Base-by-base conservation (phyloP, 2,888 invertebrate species). In the Sturmia bella region DNA sequence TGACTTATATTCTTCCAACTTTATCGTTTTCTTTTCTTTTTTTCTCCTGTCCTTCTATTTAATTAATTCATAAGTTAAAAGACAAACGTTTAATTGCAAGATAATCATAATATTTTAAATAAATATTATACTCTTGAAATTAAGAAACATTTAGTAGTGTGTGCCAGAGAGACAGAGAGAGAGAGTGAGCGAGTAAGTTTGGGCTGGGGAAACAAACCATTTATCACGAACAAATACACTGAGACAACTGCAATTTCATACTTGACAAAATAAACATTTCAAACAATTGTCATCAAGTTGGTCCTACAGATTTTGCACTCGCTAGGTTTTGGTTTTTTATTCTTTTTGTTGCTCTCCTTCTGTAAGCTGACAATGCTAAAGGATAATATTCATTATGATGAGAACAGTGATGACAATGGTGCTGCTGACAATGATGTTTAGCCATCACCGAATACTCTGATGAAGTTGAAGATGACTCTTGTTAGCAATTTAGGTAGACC, bases 41-140 rank as follows among this genome's bases (percentile, higher is more conserved):
- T 66, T 21, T 37, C 9, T 19, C 41, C 27, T 32, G 37, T 66
- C 41, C 9, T 11, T 7, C 45, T 66, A 54, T 56, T 56, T 68
- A 76, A 76, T 82, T 32, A 74, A 74, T 82, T 78, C 78, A 74
- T 78, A 78, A 82, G 64, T 74, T 41, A 82, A 78, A 82, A 82
- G 82, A 82, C 82, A 82, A 82, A 82, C 78, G 78, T 69, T 78
- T 82, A 82, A 82, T 82, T 82, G 82, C 74, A 70, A 82, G 78
- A 82, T 82, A 82, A 82, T 82, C 73, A 78, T 78, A 82, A 82
- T 82, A 82, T 82, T 82, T 78, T 82, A 78, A 82, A 78, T 82
- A 82, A 82, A 82, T 78, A 82, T 82, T 82, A 41, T 78, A 37
- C 78, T 50, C 63, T 75, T 59, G 64, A 80, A 75, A 80, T 80